Evolutionary conservation across 37 sponge, comb jelly and placozoan species (phyloP), one percentile per base, ranked within the genome.

Genomic region (Eunapius fragilis): DNA sequence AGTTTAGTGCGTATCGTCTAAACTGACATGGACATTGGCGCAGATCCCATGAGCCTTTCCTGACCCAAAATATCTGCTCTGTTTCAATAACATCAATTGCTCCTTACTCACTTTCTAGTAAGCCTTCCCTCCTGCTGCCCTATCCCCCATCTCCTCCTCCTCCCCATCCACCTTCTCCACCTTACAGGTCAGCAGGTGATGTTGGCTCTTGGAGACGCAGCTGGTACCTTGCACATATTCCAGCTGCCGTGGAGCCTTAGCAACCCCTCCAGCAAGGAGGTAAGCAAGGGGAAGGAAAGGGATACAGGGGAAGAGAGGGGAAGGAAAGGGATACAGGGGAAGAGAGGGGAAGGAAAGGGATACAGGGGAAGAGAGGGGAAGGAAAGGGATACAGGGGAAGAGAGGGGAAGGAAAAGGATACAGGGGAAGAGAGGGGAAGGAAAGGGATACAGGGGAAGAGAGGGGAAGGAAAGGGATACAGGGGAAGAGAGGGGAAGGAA

Each of bases 161-260:
- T 4, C 67, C 30, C 67, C 22, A 24, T 4, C 30, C 24, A 3
- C 38, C 26, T 69, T 14, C 67, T 45, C 9, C 47, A 45, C 47
- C 47, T 9, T 45, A 25, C 76, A 96, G 96, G 45, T 84, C 82
- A 90, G 74, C 96, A 98, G 88, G 70, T 76, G 74, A 86, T 99
- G 86, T 71, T 99, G 75, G 99, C 96, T 37, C 94, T 95, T 31
- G 99, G 99, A 25, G 99, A 99, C 49, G 79, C 88, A 70, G 79
- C 69, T 71, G 99, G 99, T 0, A 99, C 99, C 2, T 80, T 99
- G 35, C 97, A 97, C 87, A 88, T 99, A 68, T 80, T 97, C 19
- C 93, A 99, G 67, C 89, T 97, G 17, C 96, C 96, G 30, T 95
- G 96, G 96, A 92, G 86, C 74, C 67, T 98, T 35, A 82, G 91